phyloP scores from a whole-genome alignment of 2,113 vertebrate genomes.

The Saguinus midas region DNA sequence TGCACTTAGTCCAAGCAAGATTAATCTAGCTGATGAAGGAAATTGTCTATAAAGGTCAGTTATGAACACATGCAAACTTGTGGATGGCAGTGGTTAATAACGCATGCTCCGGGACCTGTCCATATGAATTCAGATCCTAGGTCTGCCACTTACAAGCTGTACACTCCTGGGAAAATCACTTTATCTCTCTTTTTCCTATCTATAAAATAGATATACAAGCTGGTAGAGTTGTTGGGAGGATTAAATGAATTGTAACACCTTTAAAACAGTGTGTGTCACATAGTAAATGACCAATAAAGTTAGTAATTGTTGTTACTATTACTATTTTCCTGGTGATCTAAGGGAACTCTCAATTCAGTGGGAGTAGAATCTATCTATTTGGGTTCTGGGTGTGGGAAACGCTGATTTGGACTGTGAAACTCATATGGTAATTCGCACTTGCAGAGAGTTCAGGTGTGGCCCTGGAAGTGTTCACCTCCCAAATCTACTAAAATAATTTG shows the following conservation, averaged over 20 bases:
- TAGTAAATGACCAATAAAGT: neutral
- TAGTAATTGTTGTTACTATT: neutral
- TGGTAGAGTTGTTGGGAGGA: neutral
- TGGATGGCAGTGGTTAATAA: neutral
- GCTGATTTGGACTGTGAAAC: neutral
- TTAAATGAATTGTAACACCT: neutral
- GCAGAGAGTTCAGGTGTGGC: neutral
- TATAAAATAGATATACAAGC: neutral
- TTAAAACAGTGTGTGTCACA: neutral
- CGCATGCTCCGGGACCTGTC: neutral
- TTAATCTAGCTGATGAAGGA: neutral
- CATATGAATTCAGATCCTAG: neutral
- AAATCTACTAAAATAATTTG: neutral
- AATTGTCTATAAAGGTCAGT: neutral
- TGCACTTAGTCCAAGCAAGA: neutral
- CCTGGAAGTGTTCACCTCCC: neutral
- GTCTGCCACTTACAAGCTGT: neutral
- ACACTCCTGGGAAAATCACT: neutral
- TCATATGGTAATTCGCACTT: neutral
- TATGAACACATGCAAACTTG: neutral
- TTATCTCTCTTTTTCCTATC: neutral
- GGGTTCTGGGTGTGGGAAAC: neutral
- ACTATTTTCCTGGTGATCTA: neutral
- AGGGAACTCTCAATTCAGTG: neutral
- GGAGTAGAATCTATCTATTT: neutral